These are phyloP conservation scores for Gibbula magus DNA, from an alignment of 2,888 invertebrate species.

Conservation along the genomic window DNA sequence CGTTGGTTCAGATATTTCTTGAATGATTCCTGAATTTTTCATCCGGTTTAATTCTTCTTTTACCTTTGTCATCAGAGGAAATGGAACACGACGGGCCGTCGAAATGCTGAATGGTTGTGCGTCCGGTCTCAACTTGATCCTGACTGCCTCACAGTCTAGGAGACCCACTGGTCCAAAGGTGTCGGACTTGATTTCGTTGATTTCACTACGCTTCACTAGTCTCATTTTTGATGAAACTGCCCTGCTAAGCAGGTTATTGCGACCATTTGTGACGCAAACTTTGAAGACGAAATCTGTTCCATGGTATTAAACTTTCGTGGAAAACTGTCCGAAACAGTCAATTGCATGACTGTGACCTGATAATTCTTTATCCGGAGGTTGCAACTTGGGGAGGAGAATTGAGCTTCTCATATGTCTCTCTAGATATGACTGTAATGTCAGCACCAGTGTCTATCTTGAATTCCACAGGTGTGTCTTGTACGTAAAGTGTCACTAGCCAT, in stretches of 20 bases:
- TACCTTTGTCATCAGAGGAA: constrained; percentile 34
- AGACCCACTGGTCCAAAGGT: constrained; percentile 29
- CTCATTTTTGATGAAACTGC: background rate
- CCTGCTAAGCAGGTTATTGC: constrained; percentile 20
- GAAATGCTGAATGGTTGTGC: constrained; percentile 26
- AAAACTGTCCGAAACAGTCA: no score
- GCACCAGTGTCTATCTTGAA: constrained; percentile 31
- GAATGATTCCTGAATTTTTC: constrained; percentile 13
- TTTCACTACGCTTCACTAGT: background rate
- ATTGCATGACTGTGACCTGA: background rate
- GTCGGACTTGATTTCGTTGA: no score
- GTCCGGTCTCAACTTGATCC: constrained; percentile 21
- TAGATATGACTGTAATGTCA: constrained; percentile 22
- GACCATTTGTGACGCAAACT: background rate
- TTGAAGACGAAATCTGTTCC: no score
- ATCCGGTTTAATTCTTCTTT: constrained; percentile 30
- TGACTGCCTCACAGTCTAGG: constrained; percentile 24
- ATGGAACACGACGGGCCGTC: constrained; percentile 33
- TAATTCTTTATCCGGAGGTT: background rate
- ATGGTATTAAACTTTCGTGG: no score
- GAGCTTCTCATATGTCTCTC: background rate
- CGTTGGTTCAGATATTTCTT: constrained; percentile 34
- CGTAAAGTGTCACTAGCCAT: constrained; percentile 17
- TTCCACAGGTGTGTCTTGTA: background rate
- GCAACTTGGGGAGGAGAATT: no score